Evolutionary conservation across 2,113 vertebrate species (phyloP), one percentile per base, ranked within the genome.

Genomic region (Antennarius striatus): DNA sequence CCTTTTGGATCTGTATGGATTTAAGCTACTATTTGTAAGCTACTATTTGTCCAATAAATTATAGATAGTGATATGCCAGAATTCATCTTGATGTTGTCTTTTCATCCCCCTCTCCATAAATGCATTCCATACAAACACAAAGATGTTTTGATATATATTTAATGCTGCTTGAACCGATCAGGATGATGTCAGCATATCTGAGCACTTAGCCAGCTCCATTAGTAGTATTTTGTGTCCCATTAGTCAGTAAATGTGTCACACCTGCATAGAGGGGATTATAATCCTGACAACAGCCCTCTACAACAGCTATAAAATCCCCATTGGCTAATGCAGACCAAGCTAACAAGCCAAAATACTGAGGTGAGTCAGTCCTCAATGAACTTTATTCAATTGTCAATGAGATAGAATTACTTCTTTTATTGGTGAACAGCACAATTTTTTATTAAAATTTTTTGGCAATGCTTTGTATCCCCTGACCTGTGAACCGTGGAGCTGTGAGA

Each of bases 221-320:
- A 90, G 82, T 68, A 17, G 57, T 72, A 49, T 89, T 85, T 86
- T 81, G 78, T 75, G 80, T 83, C 85, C 85, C 87, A 87, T 90
- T 88, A 89, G 87, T 80, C 83, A 54, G 78, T 88, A 77, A 88
- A 87, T 88, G 86, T 89, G 87, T 88, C 90, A 89, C 88, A 86
- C 83, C 84, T 90, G 89, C 78, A 78, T 75, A 83, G 75, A 80
- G 83, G 79, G 88, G 89, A 91, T 91, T 91, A 90, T 87, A 88
- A 86, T 90, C 88, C 81, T 77, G 70, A 73, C 81, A 70, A 71
- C 84, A 70, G 72, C 71, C 71, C 61, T 75, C 68, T 72, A 22
- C 68, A 61, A 75, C 79, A 77, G 62, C 83, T 91, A 91, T 91
- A 91, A 91, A 92, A 84, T 62, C 73, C 65, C 61, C 51, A 71